Evolutionary conservation across 2,113 vertebrate genomes (phyloP).

Genomic region (Pandion haliaetus): DNA sequence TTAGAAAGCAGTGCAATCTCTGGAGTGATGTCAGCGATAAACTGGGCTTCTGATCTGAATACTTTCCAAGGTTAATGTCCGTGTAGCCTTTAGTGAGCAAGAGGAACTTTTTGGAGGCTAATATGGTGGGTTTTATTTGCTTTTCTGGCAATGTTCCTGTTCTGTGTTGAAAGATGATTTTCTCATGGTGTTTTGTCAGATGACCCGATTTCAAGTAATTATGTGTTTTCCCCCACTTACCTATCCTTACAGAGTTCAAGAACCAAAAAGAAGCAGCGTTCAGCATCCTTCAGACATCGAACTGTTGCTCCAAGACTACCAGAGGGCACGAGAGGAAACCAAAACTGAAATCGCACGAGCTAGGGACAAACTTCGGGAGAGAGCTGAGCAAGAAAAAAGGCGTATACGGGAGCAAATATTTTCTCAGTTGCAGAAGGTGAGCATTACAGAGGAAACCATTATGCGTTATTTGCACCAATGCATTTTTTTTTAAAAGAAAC

Average conservation of each 20-base stretch:
- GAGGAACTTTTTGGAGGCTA: not conserved
- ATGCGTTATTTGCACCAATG: not conserved
- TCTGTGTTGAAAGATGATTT: not conserved
- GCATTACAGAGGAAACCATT: not conserved
- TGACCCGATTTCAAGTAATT: not conserved
- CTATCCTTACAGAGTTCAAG: slow-evolving; percentile 70
- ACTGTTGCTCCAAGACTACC: slow-evolving; percentile 85
- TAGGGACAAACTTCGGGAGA: slow-evolving; percentile 82
- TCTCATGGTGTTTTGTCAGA: not conserved
- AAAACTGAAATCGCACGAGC: slow-evolving; percentile 89
- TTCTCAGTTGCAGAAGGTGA: slow-evolving; percentile 80
- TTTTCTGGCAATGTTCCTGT: not conserved
- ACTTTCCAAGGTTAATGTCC: not conserved
- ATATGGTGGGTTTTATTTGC: not conserved
- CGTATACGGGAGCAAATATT: slow-evolving; percentile 82
- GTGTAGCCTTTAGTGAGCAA: not conserved
- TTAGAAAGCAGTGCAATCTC: not conserved
- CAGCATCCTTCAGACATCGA: slow-evolving; percentile 85
- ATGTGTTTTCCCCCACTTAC: not conserved
- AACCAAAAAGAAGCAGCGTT: slow-evolving; percentile 56
- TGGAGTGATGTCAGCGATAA: not conserved
- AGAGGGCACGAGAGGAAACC: slow-evolving; percentile 87
- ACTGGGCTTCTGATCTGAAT: not conserved
- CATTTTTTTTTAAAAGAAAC: not conserved
- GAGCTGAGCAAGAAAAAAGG: slow-evolving; percentile 86